These are phyloP conservation scores for Thryonomys swinderianus DNA, from an alignment of 2,113 vertebrate genomes.

Conservation along the genomic window DNA sequence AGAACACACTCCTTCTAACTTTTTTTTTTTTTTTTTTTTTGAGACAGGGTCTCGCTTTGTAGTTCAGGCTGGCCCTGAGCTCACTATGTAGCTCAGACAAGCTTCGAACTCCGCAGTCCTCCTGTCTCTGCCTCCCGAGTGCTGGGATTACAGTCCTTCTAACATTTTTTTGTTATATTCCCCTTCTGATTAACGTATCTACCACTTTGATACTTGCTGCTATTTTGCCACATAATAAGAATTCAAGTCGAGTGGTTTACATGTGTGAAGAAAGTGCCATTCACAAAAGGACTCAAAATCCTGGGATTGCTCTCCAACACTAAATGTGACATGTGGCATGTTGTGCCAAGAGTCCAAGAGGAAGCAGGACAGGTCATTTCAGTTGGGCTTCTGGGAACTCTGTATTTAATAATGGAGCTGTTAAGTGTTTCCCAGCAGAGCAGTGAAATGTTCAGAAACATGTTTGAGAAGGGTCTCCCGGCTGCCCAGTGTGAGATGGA, in stretches of 20 bases:
- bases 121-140: too few relatives aligned
- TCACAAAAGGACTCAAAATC: background rate
- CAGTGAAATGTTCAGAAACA: background rate
- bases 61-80: too few relatives aligned
- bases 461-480: background rate
- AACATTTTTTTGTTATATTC: background rate
- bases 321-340: background rate
- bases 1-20: background rate
- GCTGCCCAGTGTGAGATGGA: background rate
- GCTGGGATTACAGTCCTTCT: background rate
- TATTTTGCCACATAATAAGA: slow-evolving; percentile 33
- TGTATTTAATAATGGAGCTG: background rate
- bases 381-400: background rate
- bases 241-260: background rate
- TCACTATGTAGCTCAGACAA: too few relatives aligned
- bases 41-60: too few relatives aligned
- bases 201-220: background rate
- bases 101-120: too few relatives aligned
- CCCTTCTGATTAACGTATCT: background rate
- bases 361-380: background rate
- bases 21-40: too few relatives aligned
- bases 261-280: background rate
- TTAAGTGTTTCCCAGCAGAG: background rate
- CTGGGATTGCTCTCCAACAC: background rate
- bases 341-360: background rate